A percentile compares a stretch with the other conserved stretches of the same genome.
Conservation (phyloP, 2,113 vertebrate genomes). For the Dipodomys spectabilis region DNA sequence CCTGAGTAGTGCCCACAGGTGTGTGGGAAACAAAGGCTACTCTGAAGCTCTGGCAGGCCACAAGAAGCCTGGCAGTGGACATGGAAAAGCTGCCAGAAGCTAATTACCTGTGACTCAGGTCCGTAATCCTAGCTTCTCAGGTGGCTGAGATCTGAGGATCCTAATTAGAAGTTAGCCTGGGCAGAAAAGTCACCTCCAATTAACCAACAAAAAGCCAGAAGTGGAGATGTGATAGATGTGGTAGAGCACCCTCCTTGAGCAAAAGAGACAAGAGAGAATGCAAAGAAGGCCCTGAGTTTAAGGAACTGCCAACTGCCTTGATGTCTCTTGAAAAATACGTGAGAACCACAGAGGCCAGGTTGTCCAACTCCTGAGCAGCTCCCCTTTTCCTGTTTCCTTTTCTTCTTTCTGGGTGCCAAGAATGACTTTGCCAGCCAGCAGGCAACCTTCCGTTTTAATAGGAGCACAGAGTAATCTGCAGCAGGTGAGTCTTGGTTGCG, state of each 20-base stretch:
- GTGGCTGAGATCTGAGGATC: no score
- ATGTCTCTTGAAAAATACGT: conserved; percentile 7
- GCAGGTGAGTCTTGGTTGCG: background rate
- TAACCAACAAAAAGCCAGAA: no score
- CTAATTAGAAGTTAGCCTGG: no score
- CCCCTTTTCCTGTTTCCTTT: conserved; percentile 52
- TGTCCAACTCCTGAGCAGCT: conserved; percentile 7
- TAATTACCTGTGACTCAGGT: no score
- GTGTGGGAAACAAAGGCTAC: background rate
- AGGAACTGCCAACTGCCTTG: background rate
- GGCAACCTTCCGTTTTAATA: background rate
- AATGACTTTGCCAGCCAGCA: conserved; percentile 32
- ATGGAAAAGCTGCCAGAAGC: background rate
- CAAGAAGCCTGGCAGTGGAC: background rate
- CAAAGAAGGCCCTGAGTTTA: no score
- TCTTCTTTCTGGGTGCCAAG: conserved; percentile 52
- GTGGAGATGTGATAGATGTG: no score
- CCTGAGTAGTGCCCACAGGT: background rate
- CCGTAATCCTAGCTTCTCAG: no score
- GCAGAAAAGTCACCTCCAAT: no score
- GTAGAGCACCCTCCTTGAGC: no score
- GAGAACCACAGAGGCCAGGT: conserved; percentile 30
- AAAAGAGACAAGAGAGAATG: no score
- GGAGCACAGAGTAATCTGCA: background rate
- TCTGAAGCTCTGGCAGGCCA: background rate